Base-by-base conservation (phyloP, 2,797 vertebrate genomes). In the Hyperoplus lanceolatus region DNA sequence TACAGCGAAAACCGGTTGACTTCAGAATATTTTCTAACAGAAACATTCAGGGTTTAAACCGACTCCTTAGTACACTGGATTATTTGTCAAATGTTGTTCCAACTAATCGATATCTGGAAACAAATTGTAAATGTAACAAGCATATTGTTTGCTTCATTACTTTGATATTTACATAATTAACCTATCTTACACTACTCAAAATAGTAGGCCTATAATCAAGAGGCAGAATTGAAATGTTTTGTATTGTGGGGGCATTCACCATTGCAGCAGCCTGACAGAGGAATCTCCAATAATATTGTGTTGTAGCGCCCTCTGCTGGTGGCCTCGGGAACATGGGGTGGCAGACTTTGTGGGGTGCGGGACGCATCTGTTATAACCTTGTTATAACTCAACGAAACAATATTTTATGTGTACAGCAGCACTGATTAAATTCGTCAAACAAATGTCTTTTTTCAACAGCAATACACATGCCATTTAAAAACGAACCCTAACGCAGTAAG, bases 291-390 rank as follows among this genome's bases (percentile, higher is more conserved):
- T 36, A 59, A 0, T n/a, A 13, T 38, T 83, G 50, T 81, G 67
- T 73, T 82, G 50, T 48, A 43, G 76, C 82, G 55, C 65, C 84
- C 70, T 77, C 88, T 90, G 64, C 57, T 64, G 86, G 65, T 45
- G 5, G 6, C 1, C 1, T 60, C 0, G 0, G 14, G 21, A 7
- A 59, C 48, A 43, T 6, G 4, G 11, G 41, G 14, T 50, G 15
- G 36, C 12, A 39, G 10, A 6, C 49, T 13, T 39, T 57, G 29
- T 57, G 1, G 29, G 29, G 29, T 3, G 29, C 29, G 29, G 29
- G 29, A 29, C 29, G 29, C 29, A 29, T 29, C 29, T 29, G 29
- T 29, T 29, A 29, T 29, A 29, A 3, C 29, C 29, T 29, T 29
- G 29, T 29, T 29, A 29, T 29, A 29, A 3, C 29, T 29, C 29